Evolutionary conservation across 2,113 vertebrate species (phyloP).

Genomic region (Chunga burmeisteri): DNA sequence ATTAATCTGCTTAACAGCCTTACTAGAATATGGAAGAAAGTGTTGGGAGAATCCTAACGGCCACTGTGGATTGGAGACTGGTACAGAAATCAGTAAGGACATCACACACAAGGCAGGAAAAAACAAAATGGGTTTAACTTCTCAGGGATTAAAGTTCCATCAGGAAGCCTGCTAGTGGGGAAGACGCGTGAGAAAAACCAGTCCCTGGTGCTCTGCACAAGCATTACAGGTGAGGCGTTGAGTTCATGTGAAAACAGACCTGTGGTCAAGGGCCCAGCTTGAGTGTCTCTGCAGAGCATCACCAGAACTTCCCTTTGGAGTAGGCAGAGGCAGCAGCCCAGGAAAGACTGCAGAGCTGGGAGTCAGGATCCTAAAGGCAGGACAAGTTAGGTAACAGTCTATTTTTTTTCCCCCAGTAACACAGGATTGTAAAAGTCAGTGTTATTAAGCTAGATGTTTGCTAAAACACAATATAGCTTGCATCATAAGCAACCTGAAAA

Average conservation of each 20-base stretch:
- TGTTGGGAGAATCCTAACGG: neutral
- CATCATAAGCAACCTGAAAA: neutral
- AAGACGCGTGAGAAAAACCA: neutral
- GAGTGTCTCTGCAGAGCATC: neutral
- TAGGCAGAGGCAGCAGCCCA: neutral
- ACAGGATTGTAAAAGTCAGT: neutral
- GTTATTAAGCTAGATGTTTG: neutral
- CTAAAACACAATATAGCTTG: neutral
- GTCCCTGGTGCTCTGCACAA: neutral
- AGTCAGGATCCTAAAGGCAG: neutral
- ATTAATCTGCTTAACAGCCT: neutral
- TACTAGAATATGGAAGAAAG: neutral
- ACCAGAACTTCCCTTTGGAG: neutral
- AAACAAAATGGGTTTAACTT: neutral
- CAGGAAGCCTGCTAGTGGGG: neutral
- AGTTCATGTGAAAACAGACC: neutral
- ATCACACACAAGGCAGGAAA: fast-evolving
- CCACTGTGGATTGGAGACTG: neutral
- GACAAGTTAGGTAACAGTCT: neutral
- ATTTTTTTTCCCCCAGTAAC: neutral
- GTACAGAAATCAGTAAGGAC: neutral
- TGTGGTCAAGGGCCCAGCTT: neutral
- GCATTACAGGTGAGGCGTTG: neutral
- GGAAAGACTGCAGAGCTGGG: neutral
- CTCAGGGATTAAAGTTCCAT: neutral